Evolutionary conservation across 2,113 vertebrate genomes (phyloP), one percentile per base, ranked within the genome.

Genomic region (Agapornis roseicollis): DNA sequence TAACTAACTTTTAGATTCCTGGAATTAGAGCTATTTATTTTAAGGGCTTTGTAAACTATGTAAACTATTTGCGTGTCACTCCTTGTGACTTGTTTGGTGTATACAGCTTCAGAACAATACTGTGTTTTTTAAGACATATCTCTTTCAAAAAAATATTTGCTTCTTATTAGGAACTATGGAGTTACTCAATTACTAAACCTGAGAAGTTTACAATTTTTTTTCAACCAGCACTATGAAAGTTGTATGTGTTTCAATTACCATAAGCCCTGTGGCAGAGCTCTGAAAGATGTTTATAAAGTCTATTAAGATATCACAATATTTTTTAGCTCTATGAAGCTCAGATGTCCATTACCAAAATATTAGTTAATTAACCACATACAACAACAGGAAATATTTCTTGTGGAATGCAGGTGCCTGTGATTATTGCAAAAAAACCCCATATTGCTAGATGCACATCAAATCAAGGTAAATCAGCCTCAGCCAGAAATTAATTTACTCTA

Each of bases 1-100:
- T 58, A 84, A 76, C 28, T 76, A 87, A 79, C 9, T 89, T 80
- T 69, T 56, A 85, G 24, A 53, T 69, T 92, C 65, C 28, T 82
- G 65, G 83, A 94, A 91, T 80, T 73, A 85, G 25, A 91, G 23
- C 7, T 84, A 86, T 84, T 90, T 92, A 58, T 88, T 92, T 93
- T 81, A 93, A 94, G 35, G 42, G 25, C 33, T 89, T 65, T 77
- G 10, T 69, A 85, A 90, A 58, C 37, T 77, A 69, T 65, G 39
- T 35, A 85, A 83, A 63, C 39, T 60, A 71, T 69, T 47, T n/a
- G 4, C 29, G 5, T 71, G 42, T 91, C n/a, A 65, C 17, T 76
- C 35, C 61, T 76, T 85, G 39, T 10, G 60, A 64, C 11, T 52
- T 86, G 4, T 60, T 90, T 84, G 23, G 15, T 64, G 12, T 44